Percentiles rank a stretch among this genome's conserved stretches.
These are phyloP conservation scores for Drosophila bipectinata DNA, from an alignment of 1,140 invertebrate genomes.

Conservation along the genomic window DNA sequence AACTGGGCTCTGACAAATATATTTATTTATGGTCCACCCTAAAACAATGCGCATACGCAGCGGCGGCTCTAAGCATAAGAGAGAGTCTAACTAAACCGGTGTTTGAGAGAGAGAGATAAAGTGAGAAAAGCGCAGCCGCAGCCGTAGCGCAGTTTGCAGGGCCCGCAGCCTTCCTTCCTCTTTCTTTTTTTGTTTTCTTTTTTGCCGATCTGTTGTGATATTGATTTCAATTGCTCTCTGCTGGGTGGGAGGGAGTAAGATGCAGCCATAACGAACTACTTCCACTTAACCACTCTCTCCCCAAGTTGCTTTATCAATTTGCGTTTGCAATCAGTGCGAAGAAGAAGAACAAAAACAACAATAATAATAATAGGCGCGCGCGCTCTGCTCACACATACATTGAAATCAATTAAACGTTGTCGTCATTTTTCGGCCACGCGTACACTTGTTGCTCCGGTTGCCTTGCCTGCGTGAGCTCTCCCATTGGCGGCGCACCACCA, in stretches of 20 bases:
- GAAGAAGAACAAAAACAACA: slow-evolving; percentile 16
- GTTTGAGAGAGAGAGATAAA: slow-evolving; percentile 3
- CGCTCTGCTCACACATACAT: slow-evolving; percentile 63
- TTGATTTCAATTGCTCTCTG: slow-evolving; percentile 37
- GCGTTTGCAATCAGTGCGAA: slow-evolving; percentile 64
- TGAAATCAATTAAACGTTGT: slow-evolving; percentile 78
- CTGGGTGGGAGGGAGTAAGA: not conserved
- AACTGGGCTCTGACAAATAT: too few species aligned
- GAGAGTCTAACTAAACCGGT: slow-evolving; percentile 10
- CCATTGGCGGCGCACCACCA: not conserved
- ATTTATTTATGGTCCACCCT: slow-evolving; percentile 10
- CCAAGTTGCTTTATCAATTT: slow-evolving; percentile 57
- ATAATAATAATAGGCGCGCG: slow-evolving; percentile 33
- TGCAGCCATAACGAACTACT: not conserved
- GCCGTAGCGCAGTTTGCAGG: not conserved
- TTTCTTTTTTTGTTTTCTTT: not conserved
- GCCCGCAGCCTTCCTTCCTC: slow-evolving; percentile 3
- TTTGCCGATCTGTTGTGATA: slow-evolving; percentile 39
- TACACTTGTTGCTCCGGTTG: slow-evolving; percentile 64
- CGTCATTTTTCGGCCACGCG: slow-evolving; percentile 69
- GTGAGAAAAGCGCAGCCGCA: slow-evolving; percentile 6
- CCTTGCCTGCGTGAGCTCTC: slow-evolving; percentile 12
- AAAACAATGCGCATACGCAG: slow-evolving; percentile 40
- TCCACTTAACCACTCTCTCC: not conserved
- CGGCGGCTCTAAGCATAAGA: slow-evolving; percentile 3